Conservation (phyloP, 2,113 vertebrate genomes). For the Delphinapterus leucas region DNA sequence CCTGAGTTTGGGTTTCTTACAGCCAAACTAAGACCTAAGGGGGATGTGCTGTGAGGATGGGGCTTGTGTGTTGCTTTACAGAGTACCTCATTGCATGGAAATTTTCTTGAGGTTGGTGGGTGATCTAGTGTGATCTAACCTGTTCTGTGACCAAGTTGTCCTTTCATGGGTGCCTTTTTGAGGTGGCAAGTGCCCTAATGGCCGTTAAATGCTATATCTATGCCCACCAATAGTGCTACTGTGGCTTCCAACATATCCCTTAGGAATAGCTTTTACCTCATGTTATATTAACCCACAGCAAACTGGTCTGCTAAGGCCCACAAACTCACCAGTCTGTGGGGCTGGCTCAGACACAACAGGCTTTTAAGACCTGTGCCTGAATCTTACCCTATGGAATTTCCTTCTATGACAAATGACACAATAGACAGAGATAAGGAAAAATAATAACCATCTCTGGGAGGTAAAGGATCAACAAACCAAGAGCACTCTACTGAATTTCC, state of each 20-base stretch:
- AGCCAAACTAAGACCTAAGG: not conserved
- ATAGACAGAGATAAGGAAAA: not conserved
- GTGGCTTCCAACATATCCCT: not conserved
- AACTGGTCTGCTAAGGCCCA: not conserved
- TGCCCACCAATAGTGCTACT: not conserved
- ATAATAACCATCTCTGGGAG: not conserved
- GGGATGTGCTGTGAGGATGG: too few species aligned
- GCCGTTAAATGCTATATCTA: not conserved
- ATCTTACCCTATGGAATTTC: not conserved
- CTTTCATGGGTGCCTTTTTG: not conserved
- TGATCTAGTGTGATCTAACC: not conserved
- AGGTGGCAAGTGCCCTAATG: not conserved
- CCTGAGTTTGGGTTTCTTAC: not conserved
- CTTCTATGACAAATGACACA: not conserved
- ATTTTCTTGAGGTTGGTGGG: not conserved
- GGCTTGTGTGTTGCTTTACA: not conserved
- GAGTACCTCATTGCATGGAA: not conserved
- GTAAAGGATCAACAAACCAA: not conserved
- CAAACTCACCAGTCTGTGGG: not conserved
- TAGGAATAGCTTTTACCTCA: not conserved
- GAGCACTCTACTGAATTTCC: accelerated
- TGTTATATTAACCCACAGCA: not conserved
- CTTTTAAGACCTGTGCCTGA: not conserved
- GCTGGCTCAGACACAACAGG: not conserved
- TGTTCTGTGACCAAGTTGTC: too few species aligned